phyloP scores from a whole-genome alignment of 2,888 invertebrate species.

The Antitype chi region DNA sequence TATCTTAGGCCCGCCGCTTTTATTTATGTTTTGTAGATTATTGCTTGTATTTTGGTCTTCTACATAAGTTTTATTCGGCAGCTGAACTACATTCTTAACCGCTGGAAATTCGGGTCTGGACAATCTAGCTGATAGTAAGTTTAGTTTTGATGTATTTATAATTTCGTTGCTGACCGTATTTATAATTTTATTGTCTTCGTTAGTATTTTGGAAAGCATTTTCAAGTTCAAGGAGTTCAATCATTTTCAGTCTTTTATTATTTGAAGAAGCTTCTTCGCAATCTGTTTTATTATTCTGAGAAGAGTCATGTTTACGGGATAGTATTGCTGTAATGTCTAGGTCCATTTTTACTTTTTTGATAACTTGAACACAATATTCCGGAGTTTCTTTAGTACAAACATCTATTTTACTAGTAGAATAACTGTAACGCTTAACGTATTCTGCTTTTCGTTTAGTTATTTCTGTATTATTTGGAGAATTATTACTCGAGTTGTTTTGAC shows the following conservation, averaged over 20 bases:
- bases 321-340: conserved; percentile 79
- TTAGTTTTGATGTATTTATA: conserved; percentile 7
- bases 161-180: neutral
- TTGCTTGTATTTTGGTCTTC: neutral
- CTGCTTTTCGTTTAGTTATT: conserved; percentile 14
- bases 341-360: conserved; percentile 80
- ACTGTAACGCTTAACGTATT: conserved; percentile 72
- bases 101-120: neutral
- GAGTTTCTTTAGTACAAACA: conserved; percentile 71
- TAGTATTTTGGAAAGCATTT: neutral
- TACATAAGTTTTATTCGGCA: neutral
- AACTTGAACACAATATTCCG: conserved; percentile 72
- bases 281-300: conserved; percentile 14
- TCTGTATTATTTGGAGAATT: neutral
- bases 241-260: conserved; percentile 19
- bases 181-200: neutral
- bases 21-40: neutral
- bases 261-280: conserved; percentile 9
- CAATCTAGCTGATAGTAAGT: conserved; percentile 2
- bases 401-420: conserved; percentile 76
- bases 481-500: neutral
- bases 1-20: neutral
- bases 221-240: neutral
- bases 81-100: neutral
- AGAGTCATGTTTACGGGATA: conserved; percentile 55